phyloP scores from a whole-genome alignment of 2,113 vertebrate genomes.

The Daboia siamensis region DNA sequence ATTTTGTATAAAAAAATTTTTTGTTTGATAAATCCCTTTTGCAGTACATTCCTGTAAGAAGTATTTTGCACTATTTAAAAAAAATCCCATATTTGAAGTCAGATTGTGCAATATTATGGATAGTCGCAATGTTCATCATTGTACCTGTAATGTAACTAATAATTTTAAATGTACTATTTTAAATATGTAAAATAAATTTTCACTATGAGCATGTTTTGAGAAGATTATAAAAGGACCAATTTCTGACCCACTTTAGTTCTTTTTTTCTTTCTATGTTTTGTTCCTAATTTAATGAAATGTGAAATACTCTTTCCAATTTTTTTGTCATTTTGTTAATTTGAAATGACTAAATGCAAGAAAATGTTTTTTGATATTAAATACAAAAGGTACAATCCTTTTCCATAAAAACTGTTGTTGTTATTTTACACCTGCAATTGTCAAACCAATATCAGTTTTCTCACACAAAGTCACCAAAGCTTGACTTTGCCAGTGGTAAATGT shows the following conservation, averaged over 20 bases:
- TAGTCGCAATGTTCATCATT: constrained; percentile 87
- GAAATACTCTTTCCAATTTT: constrained; percentile 65
- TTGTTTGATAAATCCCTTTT: constrained; percentile 73
- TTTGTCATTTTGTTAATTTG: constrained; percentile 63
- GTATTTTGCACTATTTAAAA: constrained; percentile 99
- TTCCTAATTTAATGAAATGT: constrained; percentile 67
- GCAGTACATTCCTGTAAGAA: constrained; percentile 95
- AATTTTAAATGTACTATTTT: constrained; percentile 98
- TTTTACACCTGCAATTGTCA: constrained; percentile 41
- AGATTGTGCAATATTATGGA: constrained; percentile 96
- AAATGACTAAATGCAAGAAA: constrained; percentile 59
- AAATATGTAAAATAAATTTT: constrained; percentile 99
- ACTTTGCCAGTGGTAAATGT: neutral
- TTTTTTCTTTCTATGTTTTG: constrained; percentile 60
- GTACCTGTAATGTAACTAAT: constrained; percentile 93
- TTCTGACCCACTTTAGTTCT: constrained; percentile 58
- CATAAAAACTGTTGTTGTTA: constrained; percentile 59
- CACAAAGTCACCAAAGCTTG: neutral
- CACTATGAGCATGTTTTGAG: constrained; percentile 91
- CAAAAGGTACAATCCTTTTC: constrained; percentile 62
- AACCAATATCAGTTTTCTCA: constrained; percentile 28
- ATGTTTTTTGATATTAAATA: constrained; percentile 65
- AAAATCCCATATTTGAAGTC: constrained; percentile 82
- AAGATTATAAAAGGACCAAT: constrained; percentile 71
- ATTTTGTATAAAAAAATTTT: constrained; percentile 84